Base-by-base conservation (phyloP, 2,888 invertebrate species). In the Lysandra bellargus region DNA sequence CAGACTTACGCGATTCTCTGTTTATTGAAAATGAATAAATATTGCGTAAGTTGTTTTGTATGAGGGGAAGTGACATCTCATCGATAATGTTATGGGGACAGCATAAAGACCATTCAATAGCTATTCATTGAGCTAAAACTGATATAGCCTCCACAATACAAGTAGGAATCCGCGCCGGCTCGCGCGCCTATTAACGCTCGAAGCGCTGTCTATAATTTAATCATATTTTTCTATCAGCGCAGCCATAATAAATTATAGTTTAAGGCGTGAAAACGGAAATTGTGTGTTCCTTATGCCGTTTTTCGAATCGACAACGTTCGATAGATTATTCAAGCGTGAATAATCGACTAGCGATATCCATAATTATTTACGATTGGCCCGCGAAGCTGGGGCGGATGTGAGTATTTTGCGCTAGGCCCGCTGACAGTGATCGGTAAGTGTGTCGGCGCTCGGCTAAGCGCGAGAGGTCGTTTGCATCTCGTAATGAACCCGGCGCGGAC, bases 381-480 rank as follows among this genome's bases (percentile, higher is more conserved):
- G 88, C 85, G 87, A 87, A 89, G 88, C 90, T 88, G 88, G 89
- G 88, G 90, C 93, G 93, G 94, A 93, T 93, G 91, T 87, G 86
- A 91, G 93, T 89, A 87, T 90, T 93, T 94, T 91, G 92, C 88
- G 90, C 91, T 91, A 89, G 88, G 83, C 81, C 90, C 89, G 87
- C 84, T 86, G 89, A 90, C 90, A 90, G 89, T 88, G 90, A 90
- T 91, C 90, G 87, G 90, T 89, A 88, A 89, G 86, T 84, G 87
- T 87, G 88, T 86, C 86, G 89, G 89, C 87, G 87, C 87, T 85
- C 86, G 90, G 88, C 91, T 92, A 92, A 93, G 92, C 90, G 88
- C 90, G 86, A 90, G 87, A 88, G 88, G 88, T 91, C 91, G 93
- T 94, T 94, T 94, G 89, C 94, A 94, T 94, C 91, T 87, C 88